phyloP scores from a whole-genome alignment of 2,888 invertebrate genomes.

The Galeruca laticollis region DNA sequence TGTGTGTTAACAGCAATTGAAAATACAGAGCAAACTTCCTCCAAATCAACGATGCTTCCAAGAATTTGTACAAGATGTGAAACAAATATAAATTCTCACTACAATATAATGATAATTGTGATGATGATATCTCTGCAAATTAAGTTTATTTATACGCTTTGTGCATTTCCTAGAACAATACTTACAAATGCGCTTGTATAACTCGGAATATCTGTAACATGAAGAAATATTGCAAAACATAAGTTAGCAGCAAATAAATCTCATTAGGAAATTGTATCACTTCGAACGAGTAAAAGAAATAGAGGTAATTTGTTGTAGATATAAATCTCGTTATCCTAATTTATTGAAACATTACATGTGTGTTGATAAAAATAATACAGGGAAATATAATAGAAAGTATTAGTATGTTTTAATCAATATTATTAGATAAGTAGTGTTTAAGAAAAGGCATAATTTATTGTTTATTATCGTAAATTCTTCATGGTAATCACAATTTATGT shows the following conservation, averaged over 20 bases:
- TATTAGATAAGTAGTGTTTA: no score
- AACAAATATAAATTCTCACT: slow-evolving; percentile 1
- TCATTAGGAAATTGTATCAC: neutral
- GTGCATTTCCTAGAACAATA: neutral
- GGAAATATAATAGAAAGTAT: no score
- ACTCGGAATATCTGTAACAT: neutral
- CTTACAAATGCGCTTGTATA: neutral
- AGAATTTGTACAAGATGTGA: neutral
- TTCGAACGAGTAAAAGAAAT: neutral
- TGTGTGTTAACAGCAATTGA: neutral
- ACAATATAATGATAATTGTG: neutral
- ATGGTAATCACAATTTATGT: no score
- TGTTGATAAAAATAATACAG: no score
- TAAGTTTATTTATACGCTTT: neutral
- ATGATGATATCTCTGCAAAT: slow-evolving; percentile 5
- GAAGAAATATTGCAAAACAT: slow-evolving; percentile 6
- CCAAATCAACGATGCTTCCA: neutral
- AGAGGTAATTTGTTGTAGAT: neutral
- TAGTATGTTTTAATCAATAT: no score
- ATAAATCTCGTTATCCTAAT: neutral
- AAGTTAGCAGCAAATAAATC: neutral
- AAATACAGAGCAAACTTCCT: slow-evolving; percentile 1
- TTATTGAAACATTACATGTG: neutral
- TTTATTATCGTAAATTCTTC: no score
- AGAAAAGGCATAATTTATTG: no score